These are phyloP conservation scores for Bicyclus anynana DNA, from an alignment of 1,140 invertebrate genomes.

Conservation along the genomic window DNA sequence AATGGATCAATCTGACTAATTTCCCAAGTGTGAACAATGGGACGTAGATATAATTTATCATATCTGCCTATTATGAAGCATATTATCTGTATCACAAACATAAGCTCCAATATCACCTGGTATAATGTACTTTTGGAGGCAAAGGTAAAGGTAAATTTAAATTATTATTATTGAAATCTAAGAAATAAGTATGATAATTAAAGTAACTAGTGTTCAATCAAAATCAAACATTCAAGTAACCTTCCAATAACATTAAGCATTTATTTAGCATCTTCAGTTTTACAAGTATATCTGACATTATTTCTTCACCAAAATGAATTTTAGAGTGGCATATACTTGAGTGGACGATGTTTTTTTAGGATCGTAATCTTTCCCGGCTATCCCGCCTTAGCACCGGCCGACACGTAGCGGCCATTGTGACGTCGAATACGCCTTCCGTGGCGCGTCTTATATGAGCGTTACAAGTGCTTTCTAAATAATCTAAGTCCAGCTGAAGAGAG, in stretches of 20 bases:
- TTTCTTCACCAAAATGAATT: slow-evolving; percentile 42
- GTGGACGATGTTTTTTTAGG: slow-evolving; percentile 74
- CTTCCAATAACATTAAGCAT: neutral
- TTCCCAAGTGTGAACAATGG: too few species aligned
- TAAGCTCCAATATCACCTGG: too few species aligned
- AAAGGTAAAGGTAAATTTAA: too few species aligned
- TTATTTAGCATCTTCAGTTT: neutral
- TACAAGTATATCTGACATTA: neutral
- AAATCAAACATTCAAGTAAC: neutral
- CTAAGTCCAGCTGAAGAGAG: slow-evolving; percentile 77
- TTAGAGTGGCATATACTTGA: slow-evolving; percentile 56
- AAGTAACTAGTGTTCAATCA: too few species aligned
- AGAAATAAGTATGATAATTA: too few species aligned
- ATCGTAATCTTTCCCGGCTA: slow-evolving; percentile 70
- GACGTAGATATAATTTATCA: too few species aligned
- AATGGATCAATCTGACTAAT: too few species aligned
- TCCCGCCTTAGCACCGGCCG: slow-evolving; percentile 56
- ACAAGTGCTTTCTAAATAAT: slow-evolving; percentile 80
- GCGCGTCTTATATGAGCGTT: slow-evolving; percentile 78
- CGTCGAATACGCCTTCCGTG: slow-evolving; percentile 71
- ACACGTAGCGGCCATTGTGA: slow-evolving; percentile 76
- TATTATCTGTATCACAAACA: too few species aligned
- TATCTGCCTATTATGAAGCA: too few species aligned
- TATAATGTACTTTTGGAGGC: too few species aligned
- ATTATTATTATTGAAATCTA: too few species aligned